Evolutionary conservation across 2,797 vertebrate species (phyloP).

Genomic region (Microctenopoma stevenorrisi): DNA sequence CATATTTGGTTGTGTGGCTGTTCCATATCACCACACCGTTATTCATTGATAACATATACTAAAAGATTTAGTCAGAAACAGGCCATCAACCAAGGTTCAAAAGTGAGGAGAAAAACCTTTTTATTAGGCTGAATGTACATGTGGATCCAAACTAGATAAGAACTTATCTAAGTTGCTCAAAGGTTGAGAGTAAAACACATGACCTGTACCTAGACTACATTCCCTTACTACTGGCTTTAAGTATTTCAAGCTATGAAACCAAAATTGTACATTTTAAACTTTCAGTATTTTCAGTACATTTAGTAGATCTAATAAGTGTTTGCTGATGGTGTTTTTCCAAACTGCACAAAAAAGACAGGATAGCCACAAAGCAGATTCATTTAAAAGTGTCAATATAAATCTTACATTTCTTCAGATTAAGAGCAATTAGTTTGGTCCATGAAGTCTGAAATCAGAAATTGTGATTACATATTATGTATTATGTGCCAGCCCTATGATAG

Average conservation of each 20-base stretch:
- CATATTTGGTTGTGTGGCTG: too few species aligned
- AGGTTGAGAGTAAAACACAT: constrained; percentile 30
- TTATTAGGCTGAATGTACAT: neutral
- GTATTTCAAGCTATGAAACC: neutral
- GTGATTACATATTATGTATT: neutral
- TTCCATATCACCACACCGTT: too few species aligned
- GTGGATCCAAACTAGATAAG: constrained; percentile 13
- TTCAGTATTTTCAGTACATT: neutral
- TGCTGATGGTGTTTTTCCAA: neutral
- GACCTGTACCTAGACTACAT: neutral
- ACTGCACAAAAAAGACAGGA: neutral
- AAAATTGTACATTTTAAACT: neutral
- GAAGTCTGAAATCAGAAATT: neutral
- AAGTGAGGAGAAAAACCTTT: neutral
- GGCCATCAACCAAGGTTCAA: constrained; percentile 17
- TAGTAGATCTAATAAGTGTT: neutral
- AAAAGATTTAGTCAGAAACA: constrained; percentile 1
- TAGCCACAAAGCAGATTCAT: neutral
- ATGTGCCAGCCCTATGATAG: too few species aligned
- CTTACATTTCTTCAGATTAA: neutral
- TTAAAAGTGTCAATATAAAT: too few species aligned
- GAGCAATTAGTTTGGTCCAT: neutral
- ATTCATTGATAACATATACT: neutral
- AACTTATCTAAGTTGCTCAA: constrained; percentile 39
- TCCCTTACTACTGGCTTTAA: neutral